A percentile compares a stretch with the other conserved stretches of the same genome.
phyloP scores from a whole-genome alignment of 2,888 invertebrate genomes.

The Drosophila pegasa region DNA sequence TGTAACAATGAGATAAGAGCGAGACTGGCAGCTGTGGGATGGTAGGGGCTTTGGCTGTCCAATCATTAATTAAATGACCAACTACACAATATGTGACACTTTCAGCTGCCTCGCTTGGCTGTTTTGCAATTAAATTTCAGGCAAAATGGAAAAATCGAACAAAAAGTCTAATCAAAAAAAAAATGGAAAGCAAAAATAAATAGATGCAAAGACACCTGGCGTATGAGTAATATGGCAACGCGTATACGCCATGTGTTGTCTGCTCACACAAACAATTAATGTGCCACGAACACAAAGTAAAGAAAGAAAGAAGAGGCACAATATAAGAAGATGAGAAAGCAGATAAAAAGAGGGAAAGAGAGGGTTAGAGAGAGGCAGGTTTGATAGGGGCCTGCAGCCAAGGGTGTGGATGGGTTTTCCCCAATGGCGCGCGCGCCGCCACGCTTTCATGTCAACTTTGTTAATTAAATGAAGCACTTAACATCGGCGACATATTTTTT shows the following conservation, averaged over 20 bases:
- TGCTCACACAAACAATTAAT: conserved; percentile 43
- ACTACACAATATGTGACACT: conserved; percentile 18
- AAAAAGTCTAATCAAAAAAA: conserved; percentile 41
- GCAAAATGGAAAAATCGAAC: neutral
- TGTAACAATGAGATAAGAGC: conserved; percentile 8
- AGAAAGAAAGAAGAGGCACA: neutral
- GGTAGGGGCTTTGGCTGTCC: neutral
- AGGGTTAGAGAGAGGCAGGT: neutral
- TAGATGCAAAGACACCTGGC: conserved; percentile 52
- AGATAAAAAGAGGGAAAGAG: neutral
- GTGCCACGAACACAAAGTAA: conserved; percentile 24
- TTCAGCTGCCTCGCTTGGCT: neutral
- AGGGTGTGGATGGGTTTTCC: conserved; percentile 50
- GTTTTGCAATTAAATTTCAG: conserved; percentile 17
- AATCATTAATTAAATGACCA: conserved; percentile 43
- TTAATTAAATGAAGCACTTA: conserved; percentile 81
- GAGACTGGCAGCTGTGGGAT: neutral
- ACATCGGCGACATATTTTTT: conserved; percentile 70
- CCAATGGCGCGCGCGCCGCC: conserved; percentile 29
- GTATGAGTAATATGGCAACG: conserved; percentile 54
- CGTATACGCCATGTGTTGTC: conserved; percentile 33
- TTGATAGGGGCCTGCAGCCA: neutral
- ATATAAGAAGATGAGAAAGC: conserved; percentile 6
- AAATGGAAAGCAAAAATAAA: conserved; percentile 6
- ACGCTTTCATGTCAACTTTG: conserved; percentile 77